Conservation (phyloP, 2,797 vertebrate species). For the Pipistrellus pygmaeus region DNA sequence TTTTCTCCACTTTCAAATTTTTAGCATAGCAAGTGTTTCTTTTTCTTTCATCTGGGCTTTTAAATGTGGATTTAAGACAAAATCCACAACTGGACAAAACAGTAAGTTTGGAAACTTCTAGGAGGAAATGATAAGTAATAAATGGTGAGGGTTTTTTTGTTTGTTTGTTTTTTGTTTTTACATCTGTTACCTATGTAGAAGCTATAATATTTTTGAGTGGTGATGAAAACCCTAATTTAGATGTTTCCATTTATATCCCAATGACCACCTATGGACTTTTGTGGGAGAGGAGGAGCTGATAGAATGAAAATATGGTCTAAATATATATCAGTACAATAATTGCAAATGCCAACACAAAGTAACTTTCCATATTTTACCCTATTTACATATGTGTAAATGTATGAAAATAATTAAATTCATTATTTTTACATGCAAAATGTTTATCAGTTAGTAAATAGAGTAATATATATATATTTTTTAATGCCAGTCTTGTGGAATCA, state of each 20-base stretch:
- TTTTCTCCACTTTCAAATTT: not conserved
- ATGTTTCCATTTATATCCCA: slow-evolving; percentile 18
- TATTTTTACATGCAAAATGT: slow-evolving; percentile 6
- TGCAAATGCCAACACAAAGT: not conserved
- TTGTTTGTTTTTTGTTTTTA: not conserved
- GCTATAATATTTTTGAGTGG: not conserved
- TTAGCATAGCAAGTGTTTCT: not conserved
- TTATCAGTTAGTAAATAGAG: not conserved
- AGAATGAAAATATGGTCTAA: not conserved
- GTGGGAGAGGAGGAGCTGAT: not conserved
- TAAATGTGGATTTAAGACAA: not conserved
- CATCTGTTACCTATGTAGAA: not conserved
- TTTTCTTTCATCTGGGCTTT: slow-evolving; percentile 26
- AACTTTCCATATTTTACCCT: not conserved
- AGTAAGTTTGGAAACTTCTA: not conserved
- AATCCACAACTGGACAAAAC: not conserved
- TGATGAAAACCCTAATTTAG: slow-evolving; percentile 43
- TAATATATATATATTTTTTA: not conserved
- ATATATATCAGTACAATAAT: not conserved
- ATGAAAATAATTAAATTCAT: not conserved
- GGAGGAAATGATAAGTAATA: slow-evolving; percentile 14
- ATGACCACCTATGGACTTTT: not conserved
- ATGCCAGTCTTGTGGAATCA: not conserved
- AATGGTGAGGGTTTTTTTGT: not conserved
- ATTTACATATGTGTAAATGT: not conserved